Evolutionary conservation across 1,140 invertebrate species (phyloP), one percentile per base, ranked within the genome.

Genomic region (Paraescarpia echinospica): DNA sequence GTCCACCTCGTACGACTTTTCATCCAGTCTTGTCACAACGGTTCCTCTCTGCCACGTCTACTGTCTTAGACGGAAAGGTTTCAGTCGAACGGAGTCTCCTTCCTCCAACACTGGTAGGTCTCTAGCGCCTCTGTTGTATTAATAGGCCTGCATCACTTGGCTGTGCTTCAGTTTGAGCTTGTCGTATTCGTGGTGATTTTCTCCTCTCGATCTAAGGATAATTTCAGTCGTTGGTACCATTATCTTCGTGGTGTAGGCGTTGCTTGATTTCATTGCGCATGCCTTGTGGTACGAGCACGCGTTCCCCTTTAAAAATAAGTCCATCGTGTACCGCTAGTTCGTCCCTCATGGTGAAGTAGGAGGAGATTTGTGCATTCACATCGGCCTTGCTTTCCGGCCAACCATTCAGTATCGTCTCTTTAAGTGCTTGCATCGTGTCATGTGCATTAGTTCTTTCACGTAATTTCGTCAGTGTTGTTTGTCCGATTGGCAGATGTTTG

Each of bases 251-350:
- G 22, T 77, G 59, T 77, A 77, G 18, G 59, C 14, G 27, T 12
- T 77, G 59, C 59, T 77, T 77, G 9, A 27, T 77, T 77, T 77
- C 59, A 6, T 77, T 77, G 4, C 59, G 4, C 59, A 77, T 77
- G 59, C 59, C 27, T 92, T 92, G 35, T 22, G 91, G 91, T 18
- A 92, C 48, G 22, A 92, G 5, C 31, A 91, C 33, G n/a, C 91
- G n/a, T 33, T 91, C 91, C 9, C 91, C 91, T 41, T 51, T 35
- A 12, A 92, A 41, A 18, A 92, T 92, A 12, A 92, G n/a, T 35
- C 34, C 91, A 92, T 92, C 91, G 59, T 35, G 35, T 31, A 92
- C n/a, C 18, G 48, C 91, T n/a, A 92, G 51, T 59, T 92, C 91
- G 27, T 92, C 91, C n/a, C 48, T 35, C 12, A 92, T 41, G 35